A percentile compares a stretch with the other conserved stretches of the same genome.
Conservation (phyloP, 2,888 invertebrate genomes). For the Acleris emargana region DNA sequence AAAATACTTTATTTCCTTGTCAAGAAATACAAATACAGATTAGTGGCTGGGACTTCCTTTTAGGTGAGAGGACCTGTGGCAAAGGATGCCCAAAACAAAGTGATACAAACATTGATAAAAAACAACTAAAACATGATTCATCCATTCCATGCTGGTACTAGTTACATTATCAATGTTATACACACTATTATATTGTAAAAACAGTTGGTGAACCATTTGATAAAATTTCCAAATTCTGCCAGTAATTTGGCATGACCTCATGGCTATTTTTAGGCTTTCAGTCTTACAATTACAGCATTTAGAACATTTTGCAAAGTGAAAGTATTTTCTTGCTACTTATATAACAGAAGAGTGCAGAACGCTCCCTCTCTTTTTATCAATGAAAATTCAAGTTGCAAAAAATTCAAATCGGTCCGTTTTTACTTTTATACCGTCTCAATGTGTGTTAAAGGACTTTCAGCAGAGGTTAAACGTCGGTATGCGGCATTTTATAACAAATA, state of each 20-base stretch:
- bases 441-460: slow-evolving; percentile 15
- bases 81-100: too few relatives aligned
- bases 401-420: slow-evolving; percentile 15
- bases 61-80: too few relatives aligned
- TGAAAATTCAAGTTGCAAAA: slow-evolving; percentile 20
- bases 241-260: neutral
- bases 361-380: slow-evolving; percentile 21
- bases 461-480: slow-evolving; percentile 33
- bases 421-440: neutral
- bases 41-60: too few relatives aligned
- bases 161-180: too few relatives aligned
- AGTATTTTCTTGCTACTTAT: slow-evolving; percentile 26
- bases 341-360: slow-evolving; percentile 28
- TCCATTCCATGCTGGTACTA: too few relatives aligned
- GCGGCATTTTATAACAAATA: slow-evolving; percentile 38
- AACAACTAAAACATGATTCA: too few relatives aligned
- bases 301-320: slow-evolving; percentile 27
- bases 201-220: too few relatives aligned
- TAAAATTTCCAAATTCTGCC: neutral
- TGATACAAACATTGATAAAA: too few relatives aligned
- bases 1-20: too few relatives aligned
- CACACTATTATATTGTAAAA: too few relatives aligned
- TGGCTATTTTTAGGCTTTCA: slow-evolving; percentile 1
- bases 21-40: too few relatives aligned
- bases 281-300: slow-evolving; percentile 1